Evolutionary conservation across 2,797 vertebrate species (phyloP), one percentile per base, ranked within the genome.

Genomic region (Rhadinocentrus ornatus): DNA sequence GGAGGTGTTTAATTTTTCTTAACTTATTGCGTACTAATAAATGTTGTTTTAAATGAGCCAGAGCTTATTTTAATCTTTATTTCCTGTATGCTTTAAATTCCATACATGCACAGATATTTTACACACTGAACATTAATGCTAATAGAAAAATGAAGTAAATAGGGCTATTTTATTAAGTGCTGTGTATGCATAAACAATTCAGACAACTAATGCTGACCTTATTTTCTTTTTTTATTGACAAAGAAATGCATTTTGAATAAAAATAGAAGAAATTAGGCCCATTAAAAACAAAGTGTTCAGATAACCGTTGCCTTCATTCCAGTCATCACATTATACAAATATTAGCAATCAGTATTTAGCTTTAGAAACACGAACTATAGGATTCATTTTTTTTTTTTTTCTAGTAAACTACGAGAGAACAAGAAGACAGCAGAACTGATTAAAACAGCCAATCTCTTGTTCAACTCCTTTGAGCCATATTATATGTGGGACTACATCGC

Each of bases 401-500:
- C 82, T 67, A 99, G 98, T 89, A 99, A 99, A 93, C 91, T 99
- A 50, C 90, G 98, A 78, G 97, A 99, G 92, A 99, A 99, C 90
- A 99, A 99, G 93, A 98, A 96, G 92, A 99, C 97, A 0, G 96
- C 97, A 3, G 98, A 99, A 70, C 88, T 99, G 77, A 98, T 99
- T 80, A 99, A 99, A 95, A 99, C 98, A 44, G 97, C 97, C 73
- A 99, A 99, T 88, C 97, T 99, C 56, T 93, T 99, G 46, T 99
- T 99, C 90, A 99, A 99, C 93, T 99, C 97, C 1, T 99, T 99
- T 90, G 97, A 99, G 92, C 97, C 97, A 34, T 99, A 98, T 88
- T 99, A 99, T 88, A 99, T 99, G 97, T 99, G 98, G 98, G 97
- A 99, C 93, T 99, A 99, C 56, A 96, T 99, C 77, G 96, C 97